Percentiles rank a stretch among this genome's conserved stretches.
phyloP scores from a whole-genome alignment of 2,888 invertebrate species.

The Ptycholaimellus sp. region DNA sequence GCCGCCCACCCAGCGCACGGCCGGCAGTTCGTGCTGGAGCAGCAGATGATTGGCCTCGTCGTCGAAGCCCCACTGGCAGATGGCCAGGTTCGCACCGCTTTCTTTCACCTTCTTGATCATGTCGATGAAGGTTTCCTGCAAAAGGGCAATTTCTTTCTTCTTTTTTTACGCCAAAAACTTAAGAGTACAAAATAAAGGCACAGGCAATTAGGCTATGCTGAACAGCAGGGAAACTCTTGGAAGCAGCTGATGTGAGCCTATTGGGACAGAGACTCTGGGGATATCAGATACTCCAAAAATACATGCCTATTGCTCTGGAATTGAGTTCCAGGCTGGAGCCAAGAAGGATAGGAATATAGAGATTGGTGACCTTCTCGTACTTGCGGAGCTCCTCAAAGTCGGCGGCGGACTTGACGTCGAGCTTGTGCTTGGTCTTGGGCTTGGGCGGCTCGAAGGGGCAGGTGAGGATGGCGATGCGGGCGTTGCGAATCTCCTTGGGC shows the following conservation, averaged over 20 bases:
- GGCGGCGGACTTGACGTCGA: conserved; percentile 80
- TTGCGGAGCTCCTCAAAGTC: conserved; percentile 71
- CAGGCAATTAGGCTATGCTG: too few species aligned
- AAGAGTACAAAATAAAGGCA: too few species aligned
- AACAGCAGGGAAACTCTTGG: too few species aligned
- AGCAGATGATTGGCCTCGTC: conserved; percentile 96
- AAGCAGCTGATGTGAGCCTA: too few species aligned
- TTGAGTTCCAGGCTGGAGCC: too few species aligned
- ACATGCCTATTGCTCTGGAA: too few species aligned
- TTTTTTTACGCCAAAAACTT: too few species aligned
- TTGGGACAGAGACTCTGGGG: too few species aligned
- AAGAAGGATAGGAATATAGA: too few species aligned
- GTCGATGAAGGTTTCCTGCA: conserved; percentile 63
- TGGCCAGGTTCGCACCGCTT: conserved; percentile 54
- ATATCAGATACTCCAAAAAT: too few species aligned
- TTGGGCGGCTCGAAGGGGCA: conserved; percentile 99
- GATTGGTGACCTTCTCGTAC: too few species aligned
- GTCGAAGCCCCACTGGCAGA: conserved; percentile 99
- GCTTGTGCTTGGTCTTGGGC: conserved; percentile 98
- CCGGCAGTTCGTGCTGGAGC: conserved; percentile 65
- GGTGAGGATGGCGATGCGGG: conserved; percentile 83
- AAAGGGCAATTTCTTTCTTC: too few species aligned
- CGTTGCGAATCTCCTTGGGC: conserved; percentile 65
- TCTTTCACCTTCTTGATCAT: conserved; percentile 48
- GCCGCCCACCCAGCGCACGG: conserved; percentile 94